These are phyloP conservation scores for Leptoclinus maculatus DNA, from an alignment of 2,797 vertebrate species.

Conservation along the genomic window DNA sequence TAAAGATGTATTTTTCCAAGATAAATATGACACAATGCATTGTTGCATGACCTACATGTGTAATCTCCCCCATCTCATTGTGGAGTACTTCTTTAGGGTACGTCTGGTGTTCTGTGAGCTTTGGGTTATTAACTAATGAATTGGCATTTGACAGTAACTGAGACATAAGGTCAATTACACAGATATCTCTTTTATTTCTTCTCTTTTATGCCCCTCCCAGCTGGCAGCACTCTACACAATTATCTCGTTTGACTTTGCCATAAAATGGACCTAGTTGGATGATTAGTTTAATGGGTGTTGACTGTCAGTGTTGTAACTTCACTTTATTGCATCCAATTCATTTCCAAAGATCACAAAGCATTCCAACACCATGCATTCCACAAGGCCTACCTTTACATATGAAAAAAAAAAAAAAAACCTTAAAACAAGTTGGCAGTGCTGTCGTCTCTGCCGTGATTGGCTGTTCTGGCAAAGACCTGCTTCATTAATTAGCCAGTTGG, in stretches of 20 bases:
- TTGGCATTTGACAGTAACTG: not conserved
- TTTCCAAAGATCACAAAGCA: conserved; percentile 20
- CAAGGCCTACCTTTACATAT: not conserved
- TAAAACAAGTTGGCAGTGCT: conserved; percentile 24
- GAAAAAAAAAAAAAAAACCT: conserved; percentile 7
- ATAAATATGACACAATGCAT: conserved; percentile 8
- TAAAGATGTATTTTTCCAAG: not conserved
- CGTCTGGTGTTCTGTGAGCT: not conserved
- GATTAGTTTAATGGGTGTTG: conserved; percentile 22
- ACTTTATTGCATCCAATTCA: conserved; percentile 22
- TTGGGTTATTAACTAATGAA: not conserved
- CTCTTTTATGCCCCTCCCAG: not conserved
- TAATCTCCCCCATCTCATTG: not conserved
- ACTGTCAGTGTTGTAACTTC: conserved; percentile 27
- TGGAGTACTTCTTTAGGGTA: not conserved
- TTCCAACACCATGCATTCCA: not conserved
- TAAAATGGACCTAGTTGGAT: not conserved
- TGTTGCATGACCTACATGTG: not conserved
- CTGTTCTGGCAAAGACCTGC: conserved; percentile 36
- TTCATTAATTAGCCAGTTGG: conserved; percentile 61
- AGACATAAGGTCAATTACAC: not conserved
- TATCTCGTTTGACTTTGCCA: conserved; percentile 4
- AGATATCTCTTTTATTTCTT: not conserved
- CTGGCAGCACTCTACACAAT: not conserved
- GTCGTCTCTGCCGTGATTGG: conserved; percentile 41